Evolutionary conservation across 2,797 vertebrate species (phyloP).

Genomic region (Streptopelia turtur): DNA sequence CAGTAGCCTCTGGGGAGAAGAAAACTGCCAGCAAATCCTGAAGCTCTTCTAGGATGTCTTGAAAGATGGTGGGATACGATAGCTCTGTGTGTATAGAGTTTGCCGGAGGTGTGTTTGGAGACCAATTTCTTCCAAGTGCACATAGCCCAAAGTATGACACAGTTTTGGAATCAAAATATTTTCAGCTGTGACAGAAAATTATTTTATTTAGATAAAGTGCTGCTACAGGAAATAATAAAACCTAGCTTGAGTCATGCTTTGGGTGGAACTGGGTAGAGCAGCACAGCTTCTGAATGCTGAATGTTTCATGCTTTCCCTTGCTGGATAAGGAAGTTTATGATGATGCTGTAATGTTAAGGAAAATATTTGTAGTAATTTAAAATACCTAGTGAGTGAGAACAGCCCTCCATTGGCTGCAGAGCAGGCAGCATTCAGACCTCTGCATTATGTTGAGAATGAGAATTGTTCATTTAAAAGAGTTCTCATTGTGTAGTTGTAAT

Average conservation of each 20-base stretch:
- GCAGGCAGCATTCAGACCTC: neutral
- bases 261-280: neutral
- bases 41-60: neutral
- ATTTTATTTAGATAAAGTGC: neutral
- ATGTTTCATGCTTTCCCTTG: neutral
- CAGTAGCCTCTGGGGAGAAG: neutral
- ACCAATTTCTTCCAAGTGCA: neutral
- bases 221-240: neutral
- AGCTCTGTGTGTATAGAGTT: neutral
- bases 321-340: neutral
- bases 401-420: neutral
- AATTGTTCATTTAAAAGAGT: neutral
- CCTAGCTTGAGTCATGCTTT: neutral
- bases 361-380: neutral
- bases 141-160: neutral
- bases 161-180: neutral
- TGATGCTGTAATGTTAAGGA: neutral
- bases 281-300: neutral
- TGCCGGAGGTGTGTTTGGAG: neutral
- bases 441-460: neutral
- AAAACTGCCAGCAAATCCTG: neutral
- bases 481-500: neutral
- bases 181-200: neutral
- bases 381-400: neutral
- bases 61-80: neutral